These are phyloP conservation scores for Agrilus mali DNA, from an alignment of 2,888 invertebrate genomes.

Conservation along the genomic window DNA sequence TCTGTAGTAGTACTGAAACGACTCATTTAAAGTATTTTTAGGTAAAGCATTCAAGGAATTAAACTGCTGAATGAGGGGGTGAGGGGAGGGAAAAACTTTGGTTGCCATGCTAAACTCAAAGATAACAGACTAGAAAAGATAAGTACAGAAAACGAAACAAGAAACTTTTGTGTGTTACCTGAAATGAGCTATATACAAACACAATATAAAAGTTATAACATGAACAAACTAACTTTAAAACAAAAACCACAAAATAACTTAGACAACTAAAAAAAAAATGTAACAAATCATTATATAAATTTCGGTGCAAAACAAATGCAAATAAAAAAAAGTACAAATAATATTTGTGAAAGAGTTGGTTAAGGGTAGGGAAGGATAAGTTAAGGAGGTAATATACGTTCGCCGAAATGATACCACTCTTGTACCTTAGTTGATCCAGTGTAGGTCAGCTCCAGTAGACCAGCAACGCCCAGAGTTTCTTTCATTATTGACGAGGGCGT, in stretches of 20 bases:
- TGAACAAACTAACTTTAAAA: constrained; percentile 1
- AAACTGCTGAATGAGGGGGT: constrained; percentile 6
- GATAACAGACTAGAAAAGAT: constrained; percentile 1
- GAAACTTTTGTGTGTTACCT: too few relatives aligned
- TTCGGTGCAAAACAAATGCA: constrained; percentile 10
- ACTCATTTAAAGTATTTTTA: too few relatives aligned
- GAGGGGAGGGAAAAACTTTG: constrained; percentile 9
- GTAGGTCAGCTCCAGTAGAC: constrained; percentile 44
- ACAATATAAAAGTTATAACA: too few relatives aligned
- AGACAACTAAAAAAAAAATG: constrained; percentile 2
- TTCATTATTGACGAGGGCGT: constrained; percentile 82
- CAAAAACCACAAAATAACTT: constrained; percentile 7
- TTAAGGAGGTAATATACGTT: constrained; percentile 24
- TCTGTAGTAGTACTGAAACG: too few relatives aligned
- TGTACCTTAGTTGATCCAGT: constrained; percentile 34
- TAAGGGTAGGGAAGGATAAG: neutral
- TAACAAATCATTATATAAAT: constrained; percentile 1
- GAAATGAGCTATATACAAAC: too few relatives aligned
- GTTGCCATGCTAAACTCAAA: constrained; percentile 10
- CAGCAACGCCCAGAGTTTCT: constrained; percentile 59
- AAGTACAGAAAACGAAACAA: too few relatives aligned
- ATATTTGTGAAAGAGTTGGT: constrained; percentile 1
- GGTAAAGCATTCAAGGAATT: constrained; percentile 8
- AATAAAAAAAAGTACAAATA: constrained; percentile 2
- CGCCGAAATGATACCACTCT: constrained; percentile 31